phyloP scores from a whole-genome alignment of 2,888 invertebrate genomes.

The Brenthis ino region DNA sequence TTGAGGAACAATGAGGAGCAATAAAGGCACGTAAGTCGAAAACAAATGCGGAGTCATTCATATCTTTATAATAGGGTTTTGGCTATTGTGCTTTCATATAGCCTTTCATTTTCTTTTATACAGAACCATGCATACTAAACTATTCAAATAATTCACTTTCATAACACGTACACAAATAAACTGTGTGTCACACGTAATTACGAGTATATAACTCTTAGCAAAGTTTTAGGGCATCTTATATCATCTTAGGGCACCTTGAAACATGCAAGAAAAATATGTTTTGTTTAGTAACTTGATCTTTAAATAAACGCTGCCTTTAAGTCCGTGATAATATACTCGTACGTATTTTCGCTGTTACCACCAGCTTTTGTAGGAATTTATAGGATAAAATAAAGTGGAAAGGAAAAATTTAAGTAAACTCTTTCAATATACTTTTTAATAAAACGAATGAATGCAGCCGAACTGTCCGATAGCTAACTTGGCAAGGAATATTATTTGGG shows the following conservation, averaged over 20 bases:
- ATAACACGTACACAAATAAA: not conserved
- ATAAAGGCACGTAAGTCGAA: slow-evolving; percentile 9
- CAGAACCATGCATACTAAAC: not conserved
- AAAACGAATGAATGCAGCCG: slow-evolving; percentile 3
- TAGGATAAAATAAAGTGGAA: not conserved
- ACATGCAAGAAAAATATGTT: no score
- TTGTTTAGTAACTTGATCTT: no score
- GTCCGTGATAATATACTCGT: no score
- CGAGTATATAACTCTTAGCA: no score
- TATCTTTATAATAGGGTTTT: slow-evolving; percentile 9
- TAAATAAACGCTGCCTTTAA: no score
- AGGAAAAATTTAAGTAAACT: not conserved
- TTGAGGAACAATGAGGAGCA: not conserved
- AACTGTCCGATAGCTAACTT: slow-evolving; percentile 2
- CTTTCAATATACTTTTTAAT: not conserved
- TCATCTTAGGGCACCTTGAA: no score
- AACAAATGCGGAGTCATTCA: slow-evolving; percentile 6
- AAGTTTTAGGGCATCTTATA: no score
- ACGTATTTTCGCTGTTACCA: no score
- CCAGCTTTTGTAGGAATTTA: no score
- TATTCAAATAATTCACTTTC: not conserved
- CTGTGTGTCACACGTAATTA: not conserved
- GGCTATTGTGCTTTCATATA: not conserved
- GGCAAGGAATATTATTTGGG: not conserved
- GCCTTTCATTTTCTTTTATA: not conserved